phyloP scores from a whole-genome alignment of 2,888 invertebrate genomes.

The Odontocolon sp. region DNA sequence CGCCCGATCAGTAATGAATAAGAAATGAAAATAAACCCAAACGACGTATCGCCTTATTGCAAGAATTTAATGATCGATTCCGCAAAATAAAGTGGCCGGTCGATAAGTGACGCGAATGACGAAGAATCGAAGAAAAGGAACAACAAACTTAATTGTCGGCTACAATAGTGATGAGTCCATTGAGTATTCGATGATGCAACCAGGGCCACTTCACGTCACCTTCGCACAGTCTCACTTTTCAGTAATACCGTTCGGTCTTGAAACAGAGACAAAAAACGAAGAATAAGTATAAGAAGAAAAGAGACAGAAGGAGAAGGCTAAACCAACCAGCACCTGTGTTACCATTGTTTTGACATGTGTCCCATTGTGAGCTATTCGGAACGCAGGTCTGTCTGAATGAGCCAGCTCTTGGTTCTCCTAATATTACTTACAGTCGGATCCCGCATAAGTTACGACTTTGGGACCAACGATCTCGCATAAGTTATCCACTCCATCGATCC shows the following conservation, averaged over 20 bases:
- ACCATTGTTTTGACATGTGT: constrained; percentile 80
- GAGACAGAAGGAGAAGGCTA: constrained; percentile 6
- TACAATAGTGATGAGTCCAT: constrained; percentile 6
- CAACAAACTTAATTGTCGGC: neutral
- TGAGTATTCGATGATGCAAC: constrained; percentile 61
- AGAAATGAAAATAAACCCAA: neutral
- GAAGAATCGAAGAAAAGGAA: neutral
- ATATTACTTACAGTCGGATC: constrained; percentile 6
- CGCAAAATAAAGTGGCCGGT: constrained; percentile 28
- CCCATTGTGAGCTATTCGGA: constrained; percentile 71
- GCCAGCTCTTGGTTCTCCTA: constrained; percentile 10
- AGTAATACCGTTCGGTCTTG: neutral
- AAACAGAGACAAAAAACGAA: constrained; percentile 8
- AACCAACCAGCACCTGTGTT: constrained; percentile 72
- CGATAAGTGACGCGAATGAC: constrained; percentile 1
- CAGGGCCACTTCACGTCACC: constrained; percentile 58
- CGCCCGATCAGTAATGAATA: constrained; percentile 8
- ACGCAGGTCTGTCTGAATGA: constrained; percentile 44
- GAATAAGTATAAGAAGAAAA: neutral
- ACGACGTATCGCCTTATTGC: constrained; percentile 18
- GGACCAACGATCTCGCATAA: too few relatives aligned
- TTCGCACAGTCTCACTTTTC: too few relatives aligned
- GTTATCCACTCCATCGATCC: too few relatives aligned
- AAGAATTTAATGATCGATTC: constrained; percentile 37
- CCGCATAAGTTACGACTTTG: too few relatives aligned